phyloP scores from a whole-genome alignment of 1,140 invertebrate genomes.

The Bombus fervidus region DNA sequence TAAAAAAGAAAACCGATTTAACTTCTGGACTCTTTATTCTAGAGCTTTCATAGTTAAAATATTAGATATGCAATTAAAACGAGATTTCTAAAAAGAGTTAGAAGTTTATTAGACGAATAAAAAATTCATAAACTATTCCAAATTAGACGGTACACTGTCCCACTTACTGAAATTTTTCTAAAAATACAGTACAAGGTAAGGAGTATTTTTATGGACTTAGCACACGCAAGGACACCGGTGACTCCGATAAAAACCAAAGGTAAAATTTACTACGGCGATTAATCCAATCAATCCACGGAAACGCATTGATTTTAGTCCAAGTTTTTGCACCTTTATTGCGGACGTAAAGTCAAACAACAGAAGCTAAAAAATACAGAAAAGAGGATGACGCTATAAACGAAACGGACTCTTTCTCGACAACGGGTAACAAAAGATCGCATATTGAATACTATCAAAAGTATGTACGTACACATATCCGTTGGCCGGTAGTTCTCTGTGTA shows the following conservation, averaged over 20 bases:
- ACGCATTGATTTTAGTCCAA: not conserved
- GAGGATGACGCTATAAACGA: too few relatives aligned
- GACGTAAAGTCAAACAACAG: not conserved
- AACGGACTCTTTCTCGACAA: not conserved
- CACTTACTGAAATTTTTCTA: not conserved
- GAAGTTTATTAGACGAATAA: not conserved
- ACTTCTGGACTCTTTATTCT: too few relatives aligned
- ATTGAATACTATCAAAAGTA: constrained; percentile 22
- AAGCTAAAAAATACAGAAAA: not conserved
- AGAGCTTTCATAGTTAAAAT: not conserved
- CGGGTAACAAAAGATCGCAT: not conserved
- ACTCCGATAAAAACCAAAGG: not conserved
- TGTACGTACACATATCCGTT: not conserved
- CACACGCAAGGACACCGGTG: not conserved
- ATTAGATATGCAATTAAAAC: not conserved
- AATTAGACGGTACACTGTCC: not conserved
- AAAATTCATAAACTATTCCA: not conserved
- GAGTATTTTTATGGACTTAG: not conserved
- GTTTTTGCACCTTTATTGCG: not conserved
- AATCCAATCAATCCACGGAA: not conserved
- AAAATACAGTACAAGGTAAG: not conserved
- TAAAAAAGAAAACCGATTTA: not conserved
- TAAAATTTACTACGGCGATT: not conserved
- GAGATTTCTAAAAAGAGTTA: not conserved
- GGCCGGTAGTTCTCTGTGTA: not conserved